A percentile compares a stretch with the other conserved stretches of the same genome.
Conservation (phyloP, 2,113 vertebrate species). For the Perca flavescens region DNA sequence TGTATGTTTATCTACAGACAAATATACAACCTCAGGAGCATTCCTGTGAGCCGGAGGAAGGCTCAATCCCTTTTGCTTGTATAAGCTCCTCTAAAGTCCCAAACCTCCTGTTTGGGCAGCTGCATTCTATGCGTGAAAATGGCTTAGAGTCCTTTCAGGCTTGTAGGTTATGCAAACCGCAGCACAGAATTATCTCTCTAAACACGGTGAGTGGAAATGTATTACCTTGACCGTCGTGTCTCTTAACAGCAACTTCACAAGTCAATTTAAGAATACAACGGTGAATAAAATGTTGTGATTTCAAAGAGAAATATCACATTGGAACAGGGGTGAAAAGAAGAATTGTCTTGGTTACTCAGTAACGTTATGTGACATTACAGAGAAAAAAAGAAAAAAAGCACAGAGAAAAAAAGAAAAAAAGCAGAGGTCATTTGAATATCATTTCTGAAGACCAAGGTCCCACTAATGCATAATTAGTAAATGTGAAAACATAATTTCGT, state of each 20-base stretch:
- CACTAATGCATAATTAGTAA: not conserved
- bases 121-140: slow-evolving; percentile 65
- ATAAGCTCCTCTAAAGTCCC: slow-evolving; percentile 71
- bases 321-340: not conserved
- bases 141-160: slow-evolving; percentile 67
- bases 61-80: slow-evolving; percentile 57
- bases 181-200: slow-evolving; percentile 58
- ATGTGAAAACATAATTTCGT: not conserved
- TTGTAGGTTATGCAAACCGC: slow-evolving; percentile 70
- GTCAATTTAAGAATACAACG: slow-evolving; percentile 57
- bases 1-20: slow-evolving; percentile 14
- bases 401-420: not conserved
- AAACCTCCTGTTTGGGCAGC: slow-evolving; percentile 61
- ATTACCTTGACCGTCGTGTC: slow-evolving; percentile 57
- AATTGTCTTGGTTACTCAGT: not conserved
- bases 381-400: not conserved
- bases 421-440: not conserved
- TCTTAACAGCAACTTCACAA: slow-evolving; percentile 46
- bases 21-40: slow-evolving; percentile 43
- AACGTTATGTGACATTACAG: not conserved
- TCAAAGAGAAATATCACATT: slow-evolving; percentile 18
- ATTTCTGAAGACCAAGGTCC: not conserved
- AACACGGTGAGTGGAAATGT: slow-evolving; percentile 56
- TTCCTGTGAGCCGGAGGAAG: slow-evolving; percentile 46
- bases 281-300: slow-evolving; percentile 34